Evolutionary conservation across 2,888 invertebrate genomes (phyloP), one percentile per base, ranked within the genome.

Genomic region (Eupithecia dodoneata): DNA sequence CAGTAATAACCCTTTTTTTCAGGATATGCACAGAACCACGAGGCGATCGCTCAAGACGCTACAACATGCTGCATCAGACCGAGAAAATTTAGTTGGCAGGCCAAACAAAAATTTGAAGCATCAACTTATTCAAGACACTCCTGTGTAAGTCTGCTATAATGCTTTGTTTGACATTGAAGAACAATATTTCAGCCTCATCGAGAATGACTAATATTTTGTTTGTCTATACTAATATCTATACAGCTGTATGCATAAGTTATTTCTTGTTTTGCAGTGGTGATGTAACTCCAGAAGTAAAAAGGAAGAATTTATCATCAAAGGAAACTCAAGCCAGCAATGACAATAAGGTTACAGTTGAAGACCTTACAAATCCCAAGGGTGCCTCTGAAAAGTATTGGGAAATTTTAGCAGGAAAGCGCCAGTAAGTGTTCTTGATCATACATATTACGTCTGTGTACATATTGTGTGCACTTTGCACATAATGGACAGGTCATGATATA

Each of bases 321-420:
- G 94, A 94, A 82, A 95, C 96, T n/a, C 97, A 97, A 91, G 96
- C 96, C 1, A 95, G 95, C 77, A 92, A 95, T 71, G 93, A 94
- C 73, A 90, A 91, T 72, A 94, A 95, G 84, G 95, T 97, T 59
- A 96, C 96, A 71, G 96, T 92, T 12, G 96, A 96, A 82, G 98
- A 98, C 88, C 93, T 98, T 55, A 97, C 97, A 1, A 96, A 96
- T 66, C 96, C 96, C 76, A 96, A 96, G 76, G 96, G 95, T 59
- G 97, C 98, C 4, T 96, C 97, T 76, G 96, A 97, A 85, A 96
- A 96, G 80, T 98, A 98, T 88, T 98, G 97, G 97, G 95, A 97
- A 90, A 93, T 96, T 70, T 88, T 98, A 80, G 97, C 98, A 44
- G 97, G 97, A 87, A 97, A 97, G 85, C 96, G 98, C 78, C 96